Percentiles rank a stretch among this genome's conserved stretches.
These are phyloP conservation scores for Bufotes viridis DNA, from an alignment of 2,797 vertebrate genomes.

Conservation along the genomic window DNA sequence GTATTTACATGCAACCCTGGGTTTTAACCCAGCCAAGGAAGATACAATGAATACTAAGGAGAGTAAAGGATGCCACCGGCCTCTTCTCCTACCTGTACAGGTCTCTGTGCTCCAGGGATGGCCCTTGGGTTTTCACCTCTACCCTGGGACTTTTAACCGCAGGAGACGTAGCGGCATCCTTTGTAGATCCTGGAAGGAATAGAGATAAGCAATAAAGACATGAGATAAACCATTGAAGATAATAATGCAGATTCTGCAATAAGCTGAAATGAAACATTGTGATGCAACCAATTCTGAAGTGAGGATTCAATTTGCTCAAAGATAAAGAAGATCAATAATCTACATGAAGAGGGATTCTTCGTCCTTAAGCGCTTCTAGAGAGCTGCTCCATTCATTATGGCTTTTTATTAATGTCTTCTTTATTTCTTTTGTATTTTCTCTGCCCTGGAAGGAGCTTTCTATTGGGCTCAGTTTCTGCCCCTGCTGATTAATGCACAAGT, in stretches of 20 bases:
- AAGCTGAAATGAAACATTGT: too few relatives aligned
- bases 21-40: too few relatives aligned
- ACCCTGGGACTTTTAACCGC: slow-evolving; percentile 66
- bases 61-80: not conserved
- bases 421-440: not conserved
- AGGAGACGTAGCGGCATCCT: slow-evolving; percentile 80
- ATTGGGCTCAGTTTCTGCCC: not conserved
- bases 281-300: not conserved
- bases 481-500: not conserved
- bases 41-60: not conserved
- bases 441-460: not conserved
- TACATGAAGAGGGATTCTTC: not conserved
- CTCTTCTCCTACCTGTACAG: slow-evolving; percentile 74
- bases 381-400: not conserved
- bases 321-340: not conserved
- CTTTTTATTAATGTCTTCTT: not conserved
- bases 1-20: too few relatives aligned
- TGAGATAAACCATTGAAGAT: not conserved
- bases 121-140: slow-evolving; percentile 56
- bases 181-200: slow-evolving; percentile 66
- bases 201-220: too few relatives aligned
- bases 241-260: not conserved
- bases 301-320: not conserved
- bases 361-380: not conserved
- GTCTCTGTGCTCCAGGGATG: slow-evolving; percentile 68